These are phyloP conservation scores for Hyla sarda DNA, from an alignment of 2,113 vertebrate species.

Conservation along the genomic window DNA sequence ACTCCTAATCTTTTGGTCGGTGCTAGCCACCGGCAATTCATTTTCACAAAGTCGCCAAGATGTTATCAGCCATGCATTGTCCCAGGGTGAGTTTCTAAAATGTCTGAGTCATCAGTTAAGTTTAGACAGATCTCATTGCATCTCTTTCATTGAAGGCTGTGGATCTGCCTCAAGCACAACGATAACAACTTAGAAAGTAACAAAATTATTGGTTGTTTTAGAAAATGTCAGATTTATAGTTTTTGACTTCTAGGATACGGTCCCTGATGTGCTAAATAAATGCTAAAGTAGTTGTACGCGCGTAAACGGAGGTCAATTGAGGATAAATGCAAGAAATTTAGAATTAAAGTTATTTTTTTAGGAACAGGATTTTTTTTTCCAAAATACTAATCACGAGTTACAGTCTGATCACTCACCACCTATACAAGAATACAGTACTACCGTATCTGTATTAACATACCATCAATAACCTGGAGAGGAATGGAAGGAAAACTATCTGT, in stretches of 20 bases:
- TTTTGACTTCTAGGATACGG: neutral
- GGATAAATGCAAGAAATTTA: neutral
- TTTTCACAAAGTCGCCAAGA: slow-evolving; percentile 38
- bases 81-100: slow-evolving; percentile 45
- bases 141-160: neutral
- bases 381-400: neutral
- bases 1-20: slow-evolving; percentile 33
- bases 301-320: neutral
- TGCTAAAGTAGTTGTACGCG: neutral
- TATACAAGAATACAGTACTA: too few species aligned
- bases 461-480: neutral
- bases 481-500: neutral
- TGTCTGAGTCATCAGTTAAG: slow-evolving; percentile 45
- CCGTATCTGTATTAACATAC: neutral
- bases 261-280: neutral
- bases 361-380: neutral
- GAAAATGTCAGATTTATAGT: slow-evolving; percentile 17
- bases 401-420: neutral
- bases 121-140: slow-evolving; percentile 41
- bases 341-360: neutral
- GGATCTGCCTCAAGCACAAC: neutral
- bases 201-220: neutral
- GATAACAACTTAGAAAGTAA: neutral
- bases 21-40: slow-evolving; percentile 39
- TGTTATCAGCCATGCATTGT: slow-evolving; percentile 11